Conservation (phyloP, 1,140 invertebrate genomes). For the Ceratosolen solmsi region DNA sequence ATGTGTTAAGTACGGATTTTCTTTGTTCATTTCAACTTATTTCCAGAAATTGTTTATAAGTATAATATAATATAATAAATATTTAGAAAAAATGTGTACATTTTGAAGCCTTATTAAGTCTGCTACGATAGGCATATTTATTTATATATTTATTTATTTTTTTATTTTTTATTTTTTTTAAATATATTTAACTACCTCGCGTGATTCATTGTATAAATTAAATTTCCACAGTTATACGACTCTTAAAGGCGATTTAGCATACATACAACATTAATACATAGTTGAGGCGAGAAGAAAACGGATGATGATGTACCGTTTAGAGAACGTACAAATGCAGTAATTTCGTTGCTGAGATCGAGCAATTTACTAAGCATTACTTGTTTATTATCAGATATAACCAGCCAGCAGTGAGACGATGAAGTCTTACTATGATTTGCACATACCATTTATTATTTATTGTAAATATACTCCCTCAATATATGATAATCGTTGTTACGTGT, state of each 20-base stretch:
- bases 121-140: no score
- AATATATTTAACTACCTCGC: no score
- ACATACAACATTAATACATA: not conserved
- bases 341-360: slow-evolving; percentile 67
- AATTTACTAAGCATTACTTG: slow-evolving; percentile 69
- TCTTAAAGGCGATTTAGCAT: slow-evolving; percentile 6
- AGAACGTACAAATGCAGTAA: slow-evolving; percentile 54
- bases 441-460: slow-evolving; percentile 72
- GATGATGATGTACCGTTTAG: slow-evolving; percentile 66
- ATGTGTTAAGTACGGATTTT: no score
- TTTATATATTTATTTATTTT: no score
- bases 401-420: slow-evolving; percentile 57
- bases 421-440: slow-evolving; percentile 52
- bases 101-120: no score
- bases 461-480: slow-evolving; percentile 12
- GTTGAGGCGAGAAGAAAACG: slow-evolving; percentile 53
- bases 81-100: no score
- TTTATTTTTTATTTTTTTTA: no score
- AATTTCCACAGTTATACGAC: no score
- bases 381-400: slow-evolving; percentile 61
- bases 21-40: no score
- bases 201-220: no score
- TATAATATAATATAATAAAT: no score
- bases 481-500: not conserved
- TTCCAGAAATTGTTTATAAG: no score